A percentile compares a stretch with the other conserved stretches of the same genome.
Conservation (phyloP, 2,113 vertebrate species). For the Dermatemys mawii region DNA sequence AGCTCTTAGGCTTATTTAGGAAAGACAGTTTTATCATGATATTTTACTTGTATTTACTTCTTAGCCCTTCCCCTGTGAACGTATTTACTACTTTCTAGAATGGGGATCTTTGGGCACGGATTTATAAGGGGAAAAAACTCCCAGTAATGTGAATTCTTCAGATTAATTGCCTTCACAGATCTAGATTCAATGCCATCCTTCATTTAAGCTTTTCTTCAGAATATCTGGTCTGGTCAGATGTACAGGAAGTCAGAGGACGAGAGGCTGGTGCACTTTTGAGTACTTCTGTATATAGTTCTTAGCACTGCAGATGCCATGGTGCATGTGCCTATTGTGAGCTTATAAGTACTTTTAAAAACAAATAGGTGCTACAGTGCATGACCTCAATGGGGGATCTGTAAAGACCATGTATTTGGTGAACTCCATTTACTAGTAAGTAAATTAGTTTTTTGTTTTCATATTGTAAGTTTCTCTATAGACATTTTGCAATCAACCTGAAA, state of each 20-base stretch:
- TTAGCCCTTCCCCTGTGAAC: not conserved
- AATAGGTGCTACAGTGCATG: not conserved
- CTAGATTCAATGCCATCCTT: not conserved
- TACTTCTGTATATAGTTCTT: not conserved
- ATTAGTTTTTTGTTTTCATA: not conserved
- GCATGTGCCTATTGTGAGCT: not conserved
- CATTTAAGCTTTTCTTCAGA: not conserved
- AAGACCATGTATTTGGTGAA: not conserved
- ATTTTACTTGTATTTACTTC: too few relatives aligned
- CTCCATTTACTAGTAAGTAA: not conserved
- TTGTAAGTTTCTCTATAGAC: not conserved
- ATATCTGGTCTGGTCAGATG: not conserved
- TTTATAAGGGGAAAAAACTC: not conserved
- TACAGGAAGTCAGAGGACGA: not conserved
- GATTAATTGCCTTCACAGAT: not conserved
- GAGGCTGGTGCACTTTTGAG: not conserved
- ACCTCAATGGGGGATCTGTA: not conserved
- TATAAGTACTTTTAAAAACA: not conserved
- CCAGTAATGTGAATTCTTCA: not conserved
- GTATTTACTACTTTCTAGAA: not conserved
- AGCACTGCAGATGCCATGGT: not conserved
- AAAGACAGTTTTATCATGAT: not conserved
- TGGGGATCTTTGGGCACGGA: not conserved
- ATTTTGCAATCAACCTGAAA: not conserved
- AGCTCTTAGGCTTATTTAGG: not conserved